Evolutionary conservation across 64 coral and sea anemone genomes (phyloP), one percentile per base, ranked within the genome.

Genomic region (Orbicella faveolata): DNA sequence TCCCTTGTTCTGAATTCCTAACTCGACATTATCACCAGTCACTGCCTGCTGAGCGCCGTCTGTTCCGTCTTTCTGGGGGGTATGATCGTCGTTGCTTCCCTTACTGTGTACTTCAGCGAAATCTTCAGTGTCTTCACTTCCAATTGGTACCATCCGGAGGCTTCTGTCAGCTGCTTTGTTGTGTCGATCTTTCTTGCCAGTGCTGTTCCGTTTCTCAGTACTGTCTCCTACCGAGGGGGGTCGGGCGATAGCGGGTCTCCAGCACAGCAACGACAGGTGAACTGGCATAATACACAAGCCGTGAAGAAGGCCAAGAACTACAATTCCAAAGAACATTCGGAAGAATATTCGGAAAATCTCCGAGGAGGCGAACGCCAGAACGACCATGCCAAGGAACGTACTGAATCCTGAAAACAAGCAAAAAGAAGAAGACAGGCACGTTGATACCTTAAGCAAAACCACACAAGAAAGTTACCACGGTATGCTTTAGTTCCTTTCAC

Each of bases 211-310:
- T 59, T 52, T 79, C 25, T 79, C 52, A 21, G 52, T 21, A 23
- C 21, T 59, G 52, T 55, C 77, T 33, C 16, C n/a, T 25, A 57
- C n/a, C 12, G 51, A 59, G 77, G 51, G 1, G 25, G 77, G 52
- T 79, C 51, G 26, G 77, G 3, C 61, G 26, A 79, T 16, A 30
- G 52, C 51, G 1, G 77, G 77, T 59, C 52, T 79, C 51, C 77
- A 79, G n/a, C 77, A 79, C 48, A 79, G 77, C 23, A 79, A 79
- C 6, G 77, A 79, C 77, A 79, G 39, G 19, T 79, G 52, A 55
- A 79, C 77, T 59, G 77, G 77, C 48, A 79, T 33, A 57, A 79
- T 79, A 26, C 77, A 79, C 23, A 79, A 5, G 11, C 77, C 77
- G 8, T 79, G 77, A 57, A 57, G 51, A 55, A 79, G 77, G 25